Evolutionary conservation across 1,140 invertebrate genomes (phyloP), one percentile per base, ranked within the genome.

Genomic region (Chionoecetes opilio): DNA sequence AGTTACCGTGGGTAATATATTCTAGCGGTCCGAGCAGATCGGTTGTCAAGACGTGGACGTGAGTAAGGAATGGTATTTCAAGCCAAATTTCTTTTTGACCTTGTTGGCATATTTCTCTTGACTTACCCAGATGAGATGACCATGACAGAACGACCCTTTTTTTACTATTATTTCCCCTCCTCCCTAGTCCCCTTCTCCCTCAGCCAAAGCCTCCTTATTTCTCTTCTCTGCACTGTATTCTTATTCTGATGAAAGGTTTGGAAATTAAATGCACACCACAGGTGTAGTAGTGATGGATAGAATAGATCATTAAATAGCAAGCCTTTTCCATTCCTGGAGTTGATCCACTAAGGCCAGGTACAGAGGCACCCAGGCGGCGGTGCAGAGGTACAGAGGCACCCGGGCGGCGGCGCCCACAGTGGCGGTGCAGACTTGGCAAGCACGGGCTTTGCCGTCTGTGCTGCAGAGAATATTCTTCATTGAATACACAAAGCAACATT

Each of bases 131-230:
- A 2, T 75, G 21, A 75, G 63, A 75, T 75, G 63, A 75, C 63
- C 63, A 75, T 75, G 63, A 75, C 63, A 75, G 63, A 75, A 75
- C 6, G 63, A 75, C 63, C n/a, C 53, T 75, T n/a, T n/a, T n/a
- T 75, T n/a, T 6, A 75, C 6, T n/a, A 75, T 21, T 14, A 46
- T 46, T 46, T 14, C 41, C n/a, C n/a, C n/a, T n/a, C n/a, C n/a
- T n/a, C n/a, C n/a, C n/a, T n/a, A n/a, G n/a, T n/a, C n/a, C n/a
- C n/a, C n/a, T n/a, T n/a, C n/a, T n/a, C n/a, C n/a, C n/a, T n/a
- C n/a, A n/a, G n/a, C n/a, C 11, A 53, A 53, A 53, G 9, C 46
- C 11, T 14, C 14, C 41, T 14, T 53, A 14, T 53, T 53, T 75
- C 63, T n/a, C 6, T 21, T n/a, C 63, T n/a, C 63, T 75, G 63